Conservation (phyloP, 2,113 vertebrate species). For the Nothobranchius kuhntae region DNA sequence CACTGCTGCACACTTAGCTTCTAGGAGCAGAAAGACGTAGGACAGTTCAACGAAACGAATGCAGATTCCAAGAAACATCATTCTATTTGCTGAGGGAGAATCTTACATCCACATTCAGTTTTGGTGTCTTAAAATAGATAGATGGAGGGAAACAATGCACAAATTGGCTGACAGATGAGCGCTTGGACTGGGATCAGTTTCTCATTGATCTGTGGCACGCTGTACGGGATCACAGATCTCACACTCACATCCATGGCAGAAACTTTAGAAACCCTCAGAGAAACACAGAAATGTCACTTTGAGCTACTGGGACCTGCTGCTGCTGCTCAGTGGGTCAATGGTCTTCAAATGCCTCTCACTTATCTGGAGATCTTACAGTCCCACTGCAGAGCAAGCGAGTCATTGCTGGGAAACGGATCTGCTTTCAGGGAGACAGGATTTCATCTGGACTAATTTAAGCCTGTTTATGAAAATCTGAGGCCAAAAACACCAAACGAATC, state of each 20-base stretch:
- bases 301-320: constrained; percentile 52
- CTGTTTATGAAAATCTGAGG: constrained; percentile 37
- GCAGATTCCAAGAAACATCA: background rate
- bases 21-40: background rate
- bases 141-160: constrained; percentile 49
- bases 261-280: constrained; percentile 65
- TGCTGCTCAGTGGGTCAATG: constrained; percentile 51
- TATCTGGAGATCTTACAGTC: constrained; percentile 33
- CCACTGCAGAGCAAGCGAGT: constrained; percentile 36
- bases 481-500: background rate
- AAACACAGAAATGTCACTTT: constrained; percentile 60
- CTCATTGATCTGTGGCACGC: constrained; percentile 59
- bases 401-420: constrained; percentile 40
- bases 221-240: constrained; percentile 63
- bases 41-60: background rate
- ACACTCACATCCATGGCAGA: constrained; percentile 22
- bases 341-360: constrained; percentile 65
- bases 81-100: constrained; percentile 2
- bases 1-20: constrained; percentile 75
- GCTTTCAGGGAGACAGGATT: constrained; percentile 38
- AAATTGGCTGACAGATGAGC: constrained; percentile 57
- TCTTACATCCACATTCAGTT: constrained; percentile 11
- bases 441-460: constrained; percentile 41
- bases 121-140: constrained; percentile 51
- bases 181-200: constrained; percentile 51